These are phyloP conservation scores for Dicroscelio sp. DNA, from an alignment of 2,888 invertebrate species.

Conservation along the genomic window DNA sequence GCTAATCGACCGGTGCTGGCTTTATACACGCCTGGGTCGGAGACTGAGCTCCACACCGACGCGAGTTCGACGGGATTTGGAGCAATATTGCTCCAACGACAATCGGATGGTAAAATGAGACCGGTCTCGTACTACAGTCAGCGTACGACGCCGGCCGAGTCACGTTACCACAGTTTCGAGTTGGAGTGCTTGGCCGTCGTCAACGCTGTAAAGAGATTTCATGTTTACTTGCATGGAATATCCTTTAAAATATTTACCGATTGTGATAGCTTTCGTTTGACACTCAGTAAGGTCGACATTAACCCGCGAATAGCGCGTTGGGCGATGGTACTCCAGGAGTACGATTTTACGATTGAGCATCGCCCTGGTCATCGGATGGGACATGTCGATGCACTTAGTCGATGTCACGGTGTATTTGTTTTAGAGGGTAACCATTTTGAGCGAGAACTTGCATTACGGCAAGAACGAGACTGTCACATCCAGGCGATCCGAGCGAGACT, in stretches of 20 bases:
- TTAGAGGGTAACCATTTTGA: constrained; percentile 20
- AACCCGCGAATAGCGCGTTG: constrained; percentile 35
- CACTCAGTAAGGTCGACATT: constrained; percentile 17
- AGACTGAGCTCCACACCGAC: no score
- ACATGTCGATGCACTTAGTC: background rate
- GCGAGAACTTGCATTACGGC: constrained; percentile 22
- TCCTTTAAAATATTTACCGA: constrained; percentile 9
- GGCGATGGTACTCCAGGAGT: no score
- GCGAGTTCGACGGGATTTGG: no score
- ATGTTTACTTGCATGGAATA: constrained; percentile 8
- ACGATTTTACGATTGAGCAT: constrained; percentile 12
- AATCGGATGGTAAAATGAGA: no score
- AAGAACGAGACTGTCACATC: constrained; percentile 19
- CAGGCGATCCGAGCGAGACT: constrained; percentile 20
- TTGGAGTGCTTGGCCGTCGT: constrained; percentile 70
- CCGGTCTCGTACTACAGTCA: no score
- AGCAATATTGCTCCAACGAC: no score
- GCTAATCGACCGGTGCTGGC: no score
- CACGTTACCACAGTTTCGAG: constrained; percentile 29
- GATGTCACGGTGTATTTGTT: background rate
- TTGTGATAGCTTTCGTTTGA: no score
- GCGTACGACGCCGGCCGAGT: constrained; percentile 1
- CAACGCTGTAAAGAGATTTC: constrained; percentile 81
- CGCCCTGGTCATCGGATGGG: constrained; percentile 17
- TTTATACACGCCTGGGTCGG: no score